Evolutionary conservation across 2,797 vertebrate species (phyloP).

Genomic region (Acrossocheilus wenchowensis): DNA sequence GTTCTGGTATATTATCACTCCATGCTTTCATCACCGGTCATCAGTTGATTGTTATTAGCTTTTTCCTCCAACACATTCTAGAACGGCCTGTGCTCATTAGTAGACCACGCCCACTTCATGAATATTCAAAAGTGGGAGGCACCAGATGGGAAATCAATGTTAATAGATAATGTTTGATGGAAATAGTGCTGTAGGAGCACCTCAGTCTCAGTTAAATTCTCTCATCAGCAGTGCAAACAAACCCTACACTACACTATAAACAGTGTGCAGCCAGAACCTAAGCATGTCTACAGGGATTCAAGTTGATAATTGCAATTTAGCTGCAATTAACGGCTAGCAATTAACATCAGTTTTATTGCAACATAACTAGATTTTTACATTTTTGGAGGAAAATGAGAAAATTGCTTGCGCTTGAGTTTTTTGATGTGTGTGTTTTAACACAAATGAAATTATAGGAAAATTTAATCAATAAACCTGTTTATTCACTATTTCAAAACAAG

Average conservation of each 20-base stretch:
- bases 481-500: not conserved
- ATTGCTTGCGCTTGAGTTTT: not conserved
- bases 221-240: not conserved
- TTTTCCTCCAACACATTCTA: not conserved
- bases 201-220: not conserved
- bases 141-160: not conserved
- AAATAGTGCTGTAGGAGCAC: slow-evolving; percentile 4
- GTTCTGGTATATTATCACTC: slow-evolving; percentile 3
- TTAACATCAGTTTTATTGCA: not conserved
- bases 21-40: not conserved
- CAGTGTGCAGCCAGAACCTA: not conserved
- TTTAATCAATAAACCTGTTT: not conserved
- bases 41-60: not conserved
- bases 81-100: not conserved
- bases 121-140: slow-evolving; percentile 28
- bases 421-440: not conserved
- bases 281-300: slow-evolving; percentile 1
- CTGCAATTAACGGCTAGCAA: not conserved
- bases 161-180: not conserved
- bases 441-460: not conserved
- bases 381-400: not conserved
- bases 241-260: not conserved
- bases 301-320: not conserved
- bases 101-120: not conserved
- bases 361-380: not conserved